Evolutionary conservation across 2,888 invertebrate species (phyloP), one percentile per base, ranked within the genome.

Genomic region (Toxonevra muliebris): DNA sequence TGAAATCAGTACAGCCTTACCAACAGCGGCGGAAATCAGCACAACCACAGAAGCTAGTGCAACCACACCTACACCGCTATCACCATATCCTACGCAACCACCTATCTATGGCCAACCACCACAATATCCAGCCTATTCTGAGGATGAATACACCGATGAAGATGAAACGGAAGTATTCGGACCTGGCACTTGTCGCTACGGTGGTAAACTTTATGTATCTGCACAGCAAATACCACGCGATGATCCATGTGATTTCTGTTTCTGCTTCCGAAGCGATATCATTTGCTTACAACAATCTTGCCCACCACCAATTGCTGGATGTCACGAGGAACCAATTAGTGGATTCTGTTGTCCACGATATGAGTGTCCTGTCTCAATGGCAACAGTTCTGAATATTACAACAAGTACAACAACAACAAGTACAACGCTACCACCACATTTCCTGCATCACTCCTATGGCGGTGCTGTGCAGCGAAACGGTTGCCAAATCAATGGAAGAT

Each of bases 271-370:
- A 85, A 95, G 96, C 83, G 96, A 96, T 82, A 96, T 97, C 77
- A 96, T 97, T 80, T 97, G 96, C 78, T 87, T 96, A 74, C 96
- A 96, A 86, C 96, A 97, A 86, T 95, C 95, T 79, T 97, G 96
- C 86, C 96, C 96, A 63, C 96, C 96, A 61, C 96, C 96, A 52
- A 96, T 96, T 77, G 91, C 92, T 61, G 93, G 93, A 68, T 97
- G 96, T 79, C 93, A 93, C 84, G 95, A 96, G 83, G 96, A 96
- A 85, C 93, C 94, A 17, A 96, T 97, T 77, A 90, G 91, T 84
- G 96, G 96, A 20, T 96, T 96, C 90, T 97, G 96, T 84, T 97
- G 96, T 87, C 96, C 96, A 61, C 88, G 96, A 78, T 97, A 96
- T 83, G 95, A 96, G 85, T 97, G 96, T 82, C 96, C 93, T 13